Base-by-base conservation (phyloP, 1,140 invertebrate genomes). In the Hycleus phaleratus region DNA sequence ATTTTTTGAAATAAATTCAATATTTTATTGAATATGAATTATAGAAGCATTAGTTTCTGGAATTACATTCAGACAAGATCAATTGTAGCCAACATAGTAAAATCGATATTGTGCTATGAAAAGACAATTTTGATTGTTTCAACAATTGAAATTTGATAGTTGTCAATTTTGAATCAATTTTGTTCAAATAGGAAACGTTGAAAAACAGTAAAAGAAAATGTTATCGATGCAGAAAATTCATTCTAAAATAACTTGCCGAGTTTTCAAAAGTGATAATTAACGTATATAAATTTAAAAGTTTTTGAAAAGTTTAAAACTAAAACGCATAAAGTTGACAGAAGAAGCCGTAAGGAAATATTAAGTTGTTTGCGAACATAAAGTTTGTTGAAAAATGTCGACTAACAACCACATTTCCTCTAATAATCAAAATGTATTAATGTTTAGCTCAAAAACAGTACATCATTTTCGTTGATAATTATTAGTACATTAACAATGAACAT, bases 291-390 rank as follows among this genome's bases (percentile, higher is more conserved):
- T 53, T 53, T 53, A 53, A 53, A 32, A 32, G 32, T 32, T 32
- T 32, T 18, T 18, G 18, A 7, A 32, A 53, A 53, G 40, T 53
- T 53, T 53, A 45, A 53, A 53, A 53, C 51, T 53, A 53, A 53
- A 53, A 53, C 51, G 51, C 51, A 53, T 53, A 53, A 53, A 53
- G 51, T 53, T 53, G 51, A 53, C 51, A 53, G 51, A 53, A 53
- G 51, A 53, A 53, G 51, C 51, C 51, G 51, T 45, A 53, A 53
- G 51, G 51, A 53, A 53, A 53, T 53, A 53, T 53, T 53, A 53
- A 53, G 51, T 53, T 53, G 51, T 53, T 53, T 53, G 51, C 51
- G 42, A 45, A 53, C 51, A 32, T 53, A 53, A 53, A 53, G 40
- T 53, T 53, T 45, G 44, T 53, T 53, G 51, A 53, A 53, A 53